Percentiles rank a stretch among this genome's conserved stretches.
These are phyloP conservation scores for Lasioglossum villosulum DNA, from an alignment of 2,888 invertebrate genomes.

Conservation along the genomic window DNA sequence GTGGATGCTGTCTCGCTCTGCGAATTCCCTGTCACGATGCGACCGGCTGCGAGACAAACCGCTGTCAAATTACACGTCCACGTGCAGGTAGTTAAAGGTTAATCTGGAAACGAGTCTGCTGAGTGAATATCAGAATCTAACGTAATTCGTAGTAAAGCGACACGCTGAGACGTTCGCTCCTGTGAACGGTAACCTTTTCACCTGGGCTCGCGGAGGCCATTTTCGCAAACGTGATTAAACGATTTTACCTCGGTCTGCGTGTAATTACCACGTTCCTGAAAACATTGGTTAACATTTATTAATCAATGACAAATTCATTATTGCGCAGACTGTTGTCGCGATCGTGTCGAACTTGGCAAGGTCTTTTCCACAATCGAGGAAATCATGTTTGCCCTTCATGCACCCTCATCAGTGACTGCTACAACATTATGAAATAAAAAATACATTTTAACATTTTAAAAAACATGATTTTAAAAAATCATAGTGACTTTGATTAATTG, in stretches of 20 bases:
- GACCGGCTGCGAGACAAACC: constrained; percentile 20
- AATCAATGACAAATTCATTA: neutral
- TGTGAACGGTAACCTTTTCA: neutral
- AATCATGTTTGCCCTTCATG: neutral
- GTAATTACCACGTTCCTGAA: neutral
- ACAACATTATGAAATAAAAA: no score
- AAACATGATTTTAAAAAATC: no score
- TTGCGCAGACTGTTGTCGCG: neutral
- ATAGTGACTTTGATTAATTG: no score
- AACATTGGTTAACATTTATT: neutral
- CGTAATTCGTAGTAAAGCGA: constrained; percentile 15
- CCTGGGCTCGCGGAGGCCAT: neutral
- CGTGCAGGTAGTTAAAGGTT: constrained; percentile 21
- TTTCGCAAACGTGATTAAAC: neutral
- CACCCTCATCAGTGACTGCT: no score
- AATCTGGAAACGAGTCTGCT: constrained; percentile 27
- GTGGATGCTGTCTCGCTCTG: constrained; percentile 14
- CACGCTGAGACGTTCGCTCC: neutral
- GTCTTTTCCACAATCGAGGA: neutral
- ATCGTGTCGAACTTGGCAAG: no score
- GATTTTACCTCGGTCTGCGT: neutral
- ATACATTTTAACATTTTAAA: no score
- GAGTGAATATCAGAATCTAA: constrained; percentile 23
- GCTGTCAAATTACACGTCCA: constrained; percentile 21
- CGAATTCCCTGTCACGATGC: constrained; percentile 29